Evolutionary conservation across 2,113 vertebrate species (phyloP).

Genomic region (Irena cyanogastra): DNA sequence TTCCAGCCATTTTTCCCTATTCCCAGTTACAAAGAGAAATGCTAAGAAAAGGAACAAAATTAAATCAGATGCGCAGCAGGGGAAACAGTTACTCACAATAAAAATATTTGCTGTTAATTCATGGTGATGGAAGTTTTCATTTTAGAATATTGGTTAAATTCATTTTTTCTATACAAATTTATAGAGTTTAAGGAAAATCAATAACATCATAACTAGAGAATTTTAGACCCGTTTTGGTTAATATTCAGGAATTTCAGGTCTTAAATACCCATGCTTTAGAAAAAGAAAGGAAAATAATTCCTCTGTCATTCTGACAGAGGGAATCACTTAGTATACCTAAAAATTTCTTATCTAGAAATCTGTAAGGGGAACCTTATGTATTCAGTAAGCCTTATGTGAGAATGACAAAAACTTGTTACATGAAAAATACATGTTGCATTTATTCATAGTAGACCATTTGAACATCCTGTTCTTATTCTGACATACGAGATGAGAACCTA

Average conservation of each 20-base stretch:
- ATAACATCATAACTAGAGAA: background rate
- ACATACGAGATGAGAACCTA: background rate
- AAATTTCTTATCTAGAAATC: background rate
- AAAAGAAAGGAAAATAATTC: background rate
- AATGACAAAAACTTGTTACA: background rate
- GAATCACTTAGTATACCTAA: background rate
- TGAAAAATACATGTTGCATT: background rate
- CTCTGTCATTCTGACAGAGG: background rate
- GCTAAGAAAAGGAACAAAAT: background rate
- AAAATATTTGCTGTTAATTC: background rate
- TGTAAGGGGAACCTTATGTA: rapidly evolving
- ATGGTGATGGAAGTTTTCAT: background rate
- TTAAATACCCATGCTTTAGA: background rate
- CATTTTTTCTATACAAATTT: background rate
- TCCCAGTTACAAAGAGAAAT: background rate
- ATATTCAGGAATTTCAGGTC: background rate
- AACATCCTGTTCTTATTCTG: background rate
- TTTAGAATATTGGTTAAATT: background rate
- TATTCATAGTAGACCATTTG: background rate
- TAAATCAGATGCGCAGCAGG: background rate
- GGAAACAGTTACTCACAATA: background rate
- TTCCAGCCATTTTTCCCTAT: background rate
- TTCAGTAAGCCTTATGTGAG: background rate
- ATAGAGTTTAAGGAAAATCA: background rate
- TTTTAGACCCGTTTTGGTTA: background rate